Conservation (phyloP, 2,113 vertebrate species). For the Pagrus major region DNA sequence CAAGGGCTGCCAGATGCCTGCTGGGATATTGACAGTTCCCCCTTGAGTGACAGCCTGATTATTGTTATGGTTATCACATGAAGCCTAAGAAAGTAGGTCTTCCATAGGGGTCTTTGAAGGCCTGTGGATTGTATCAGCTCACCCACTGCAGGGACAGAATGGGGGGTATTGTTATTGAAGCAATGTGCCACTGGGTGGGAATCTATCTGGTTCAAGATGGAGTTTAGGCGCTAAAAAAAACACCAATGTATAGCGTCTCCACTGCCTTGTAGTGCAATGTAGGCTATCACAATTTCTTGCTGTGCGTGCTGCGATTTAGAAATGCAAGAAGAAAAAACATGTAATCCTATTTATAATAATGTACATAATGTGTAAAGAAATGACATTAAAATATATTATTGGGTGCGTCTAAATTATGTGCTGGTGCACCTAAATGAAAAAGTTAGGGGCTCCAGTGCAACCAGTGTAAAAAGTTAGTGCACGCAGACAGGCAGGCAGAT, state of each 20-base stretch:
- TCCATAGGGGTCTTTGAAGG: slow-evolving; percentile 21
- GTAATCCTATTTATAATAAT: too few relatives aligned
- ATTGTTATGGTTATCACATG: slow-evolving; percentile 50
- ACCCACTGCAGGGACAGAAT: background rate
- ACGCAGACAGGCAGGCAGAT: too few relatives aligned
- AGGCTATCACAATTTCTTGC: too few relatives aligned
- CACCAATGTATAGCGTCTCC: background rate
- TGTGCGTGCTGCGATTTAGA: too few relatives aligned
- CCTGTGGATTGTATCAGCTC: slow-evolving; percentile 5
- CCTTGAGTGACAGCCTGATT: slow-evolving; percentile 55
- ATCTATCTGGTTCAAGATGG: background rate
- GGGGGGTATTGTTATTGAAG: slow-evolving; percentile 21
- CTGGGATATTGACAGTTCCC: slow-evolving; percentile 55
- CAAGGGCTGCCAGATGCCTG: slow-evolving; percentile 43
- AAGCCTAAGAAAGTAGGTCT: slow-evolving; percentile 55
- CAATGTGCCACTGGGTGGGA: background rate
- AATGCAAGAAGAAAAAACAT: too few relatives aligned
- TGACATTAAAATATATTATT: too few relatives aligned
- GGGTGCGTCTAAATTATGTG: too few relatives aligned
- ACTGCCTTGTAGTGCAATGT: background rate
- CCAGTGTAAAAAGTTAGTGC: too few relatives aligned
- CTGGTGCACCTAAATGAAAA: too few relatives aligned
- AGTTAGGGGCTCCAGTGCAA: too few relatives aligned
- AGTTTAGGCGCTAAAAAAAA: background rate
- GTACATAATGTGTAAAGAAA: too few relatives aligned